These are phyloP conservation scores for Pitangus sulphuratus DNA, from an alignment of 2,797 vertebrate species.

Conservation along the genomic window DNA sequence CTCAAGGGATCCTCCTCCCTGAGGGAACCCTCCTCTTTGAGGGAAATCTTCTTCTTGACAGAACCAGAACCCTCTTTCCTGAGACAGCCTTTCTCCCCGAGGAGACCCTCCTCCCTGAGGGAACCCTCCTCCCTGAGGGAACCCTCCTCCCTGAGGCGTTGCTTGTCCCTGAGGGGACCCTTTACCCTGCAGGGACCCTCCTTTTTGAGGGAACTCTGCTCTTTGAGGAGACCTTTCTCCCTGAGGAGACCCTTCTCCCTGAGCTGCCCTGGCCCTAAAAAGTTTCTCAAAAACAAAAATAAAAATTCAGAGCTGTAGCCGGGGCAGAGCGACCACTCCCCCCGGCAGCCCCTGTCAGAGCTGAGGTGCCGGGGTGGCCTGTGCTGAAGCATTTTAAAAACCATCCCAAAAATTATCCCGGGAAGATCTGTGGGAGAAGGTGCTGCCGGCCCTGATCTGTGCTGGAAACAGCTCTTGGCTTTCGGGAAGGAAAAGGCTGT, in stretches of 20 bases:
- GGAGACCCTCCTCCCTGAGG: not conserved
- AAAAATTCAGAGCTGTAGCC: not conserved
- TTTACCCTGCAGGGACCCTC: not conserved
- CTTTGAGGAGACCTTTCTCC: not conserved
- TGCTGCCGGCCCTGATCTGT: accelerated
- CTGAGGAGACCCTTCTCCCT: no score
- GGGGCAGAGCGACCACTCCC: accelerated
- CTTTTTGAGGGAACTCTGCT: not conserved
- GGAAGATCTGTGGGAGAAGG: not conserved
- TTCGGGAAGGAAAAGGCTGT: not conserved
- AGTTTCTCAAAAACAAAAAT: not conserved
- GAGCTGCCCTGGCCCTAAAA: not conserved
- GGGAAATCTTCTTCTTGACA: no score
- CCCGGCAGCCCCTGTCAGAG: accelerated
- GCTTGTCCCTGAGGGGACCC: no score
- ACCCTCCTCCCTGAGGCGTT: no score
- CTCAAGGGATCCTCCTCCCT: not conserved
- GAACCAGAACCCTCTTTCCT: no score
- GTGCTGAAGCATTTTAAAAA: accelerated
- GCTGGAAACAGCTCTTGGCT: not conserved
- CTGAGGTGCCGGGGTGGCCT: accelerated
- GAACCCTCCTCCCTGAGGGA: not conserved
- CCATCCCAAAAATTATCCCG: not conserved
- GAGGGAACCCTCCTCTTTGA: no score
- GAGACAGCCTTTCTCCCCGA: not conserved